A percentile compares a stretch with the other conserved stretches of the same genome.
Evolutionary conservation across 2,113 vertebrate species (phyloP).

Genomic region (Phylloscopus trochilus): DNA sequence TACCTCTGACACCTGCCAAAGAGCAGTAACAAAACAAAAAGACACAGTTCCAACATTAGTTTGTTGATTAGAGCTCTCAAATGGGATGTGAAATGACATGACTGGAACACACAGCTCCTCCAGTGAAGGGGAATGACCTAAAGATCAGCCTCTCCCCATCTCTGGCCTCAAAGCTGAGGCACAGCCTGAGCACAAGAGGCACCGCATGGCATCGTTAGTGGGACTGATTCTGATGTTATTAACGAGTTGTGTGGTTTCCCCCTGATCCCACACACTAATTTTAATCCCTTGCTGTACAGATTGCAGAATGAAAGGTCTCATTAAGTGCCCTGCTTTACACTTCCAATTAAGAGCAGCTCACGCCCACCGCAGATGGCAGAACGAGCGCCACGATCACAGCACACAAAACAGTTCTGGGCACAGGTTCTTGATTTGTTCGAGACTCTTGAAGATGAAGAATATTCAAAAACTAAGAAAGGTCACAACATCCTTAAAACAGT

Average conservation of each 20-base stretch:
- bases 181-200: neutral
- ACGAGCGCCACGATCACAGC: neutral
- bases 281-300: slow-evolving; percentile 5
- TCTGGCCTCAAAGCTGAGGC: neutral
- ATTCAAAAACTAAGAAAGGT: neutral
- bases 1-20: neutral
- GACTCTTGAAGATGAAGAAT: neutral
- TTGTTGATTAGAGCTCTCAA: neutral
- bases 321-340: slow-evolving; percentile 24
- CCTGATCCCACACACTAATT: neutral
- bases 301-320: neutral
- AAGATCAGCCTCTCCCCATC: neutral
- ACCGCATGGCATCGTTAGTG: fast-evolving
- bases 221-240: neutral
- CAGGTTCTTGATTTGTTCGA: neutral
- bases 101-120: neutral
- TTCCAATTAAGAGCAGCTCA: slow-evolving; percentile 16
- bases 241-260: neutral
- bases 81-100: neutral
- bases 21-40: neutral
- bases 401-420: neutral
- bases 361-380: slow-evolving; percentile 41
- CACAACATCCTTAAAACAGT: neutral
- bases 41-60: neutral
- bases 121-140: neutral